Percentiles rank a stretch among this genome's conserved stretches.
These are phyloP conservation scores for Noctua janthe DNA, from an alignment of 2,888 invertebrate species.

Conservation along the genomic window DNA sequence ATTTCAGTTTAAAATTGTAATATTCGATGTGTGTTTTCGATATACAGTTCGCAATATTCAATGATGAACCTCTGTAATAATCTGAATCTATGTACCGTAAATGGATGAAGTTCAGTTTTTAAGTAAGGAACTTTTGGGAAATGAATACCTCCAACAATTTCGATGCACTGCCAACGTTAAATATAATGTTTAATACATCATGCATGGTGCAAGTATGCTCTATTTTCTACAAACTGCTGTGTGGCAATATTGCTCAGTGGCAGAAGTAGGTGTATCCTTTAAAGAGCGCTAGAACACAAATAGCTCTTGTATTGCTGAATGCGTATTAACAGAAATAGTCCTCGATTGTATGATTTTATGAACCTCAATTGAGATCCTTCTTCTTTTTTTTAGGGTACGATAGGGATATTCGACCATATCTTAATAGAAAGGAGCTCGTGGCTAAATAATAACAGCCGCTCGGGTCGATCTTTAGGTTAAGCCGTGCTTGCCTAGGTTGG, in stretches of 20 bases:
- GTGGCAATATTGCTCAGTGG: too few species aligned
- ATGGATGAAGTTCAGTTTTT: too few species aligned
- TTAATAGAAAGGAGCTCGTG: too few species aligned
- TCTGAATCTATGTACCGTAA: background rate
- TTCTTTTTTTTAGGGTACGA: slow-evolving; percentile 15
- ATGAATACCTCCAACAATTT: background rate
- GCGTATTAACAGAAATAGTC: background rate
- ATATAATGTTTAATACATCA: background rate
- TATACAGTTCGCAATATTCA: background rate
- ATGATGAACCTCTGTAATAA: background rate
- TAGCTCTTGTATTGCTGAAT: slow-evolving; percentile 6
- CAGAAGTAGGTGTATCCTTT: background rate
- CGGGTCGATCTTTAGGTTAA: too few species aligned
- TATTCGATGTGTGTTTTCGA: background rate
- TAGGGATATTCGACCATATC: background rate
- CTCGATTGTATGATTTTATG: slow-evolving; percentile 1
- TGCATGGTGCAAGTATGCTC: background rate
- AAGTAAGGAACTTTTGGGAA: background rate
- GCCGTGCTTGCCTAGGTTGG: too few species aligned
- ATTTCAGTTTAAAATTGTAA: background rate
- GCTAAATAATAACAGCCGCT: too few species aligned
- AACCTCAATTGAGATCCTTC: slow-evolving; percentile 22
- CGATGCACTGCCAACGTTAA: background rate
- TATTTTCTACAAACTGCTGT: background rate
- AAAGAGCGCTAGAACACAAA: background rate